Evolutionary conservation across 2,113 vertebrate species (phyloP).

Genomic region (Alaudala cheleensis): DNA sequence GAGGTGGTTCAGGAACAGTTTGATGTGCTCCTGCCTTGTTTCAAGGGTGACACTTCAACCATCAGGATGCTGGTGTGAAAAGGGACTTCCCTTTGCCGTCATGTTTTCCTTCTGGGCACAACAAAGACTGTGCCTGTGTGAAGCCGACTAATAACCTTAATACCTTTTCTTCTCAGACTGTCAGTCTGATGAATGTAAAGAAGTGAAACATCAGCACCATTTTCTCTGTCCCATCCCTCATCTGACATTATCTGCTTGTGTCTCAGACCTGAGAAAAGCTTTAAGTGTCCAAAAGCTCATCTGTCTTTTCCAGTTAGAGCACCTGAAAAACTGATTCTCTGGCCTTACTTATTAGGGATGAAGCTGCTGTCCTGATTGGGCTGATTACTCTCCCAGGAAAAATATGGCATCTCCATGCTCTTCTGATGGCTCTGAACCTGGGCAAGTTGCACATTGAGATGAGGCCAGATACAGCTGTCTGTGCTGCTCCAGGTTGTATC

Average conservation of each 20-base stretch:
- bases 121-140: background rate
- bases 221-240: background rate
- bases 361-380: background rate
- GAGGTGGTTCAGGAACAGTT: background rate
- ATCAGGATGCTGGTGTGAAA: background rate
- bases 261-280: background rate
- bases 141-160: background rate
- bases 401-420: background rate
- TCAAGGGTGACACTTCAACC: background rate
- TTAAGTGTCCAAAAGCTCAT: background rate
- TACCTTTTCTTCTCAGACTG: background rate
- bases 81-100: background rate
- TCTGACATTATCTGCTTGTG: background rate
- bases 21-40: background rate
- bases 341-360: background rate
- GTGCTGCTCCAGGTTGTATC: background rate
- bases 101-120: background rate
- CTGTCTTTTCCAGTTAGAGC: background rate
- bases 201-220: background rate
- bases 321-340: background rate
- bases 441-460: background rate
- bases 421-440: background rate
- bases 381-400: background rate
- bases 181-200: background rate
- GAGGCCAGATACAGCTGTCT: background rate